A percentile compares a stretch with the other conserved stretches of the same genome.
Evolutionary conservation across 2,113 vertebrate genomes (phyloP).

Genomic region (Pseudorhombus dupliciocellatus): DNA sequence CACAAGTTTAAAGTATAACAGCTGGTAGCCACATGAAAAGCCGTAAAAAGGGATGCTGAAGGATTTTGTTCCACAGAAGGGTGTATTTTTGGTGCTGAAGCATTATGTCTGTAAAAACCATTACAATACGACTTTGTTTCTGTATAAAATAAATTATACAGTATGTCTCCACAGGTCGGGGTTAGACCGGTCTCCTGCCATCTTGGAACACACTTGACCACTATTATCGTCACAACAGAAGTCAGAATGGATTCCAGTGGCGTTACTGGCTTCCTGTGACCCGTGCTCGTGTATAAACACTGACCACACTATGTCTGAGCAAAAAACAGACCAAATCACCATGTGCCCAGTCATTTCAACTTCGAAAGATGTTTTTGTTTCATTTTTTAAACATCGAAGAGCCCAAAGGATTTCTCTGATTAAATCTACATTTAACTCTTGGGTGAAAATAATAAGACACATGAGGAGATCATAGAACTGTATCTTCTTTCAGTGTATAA

Average conservation of each 20-base stretch:
- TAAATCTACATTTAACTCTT: not conserved
- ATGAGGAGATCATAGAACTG: constrained; percentile 2
- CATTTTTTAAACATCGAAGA: not conserved
- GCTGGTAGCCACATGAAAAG: constrained; percentile 72
- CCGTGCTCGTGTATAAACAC: constrained; percentile 41
- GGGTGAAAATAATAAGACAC: not conserved
- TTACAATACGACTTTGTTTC: constrained; percentile 74
- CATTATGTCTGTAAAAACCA: constrained; percentile 67
- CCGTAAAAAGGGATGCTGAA: constrained; percentile 52
- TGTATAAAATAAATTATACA: constrained; percentile 47
- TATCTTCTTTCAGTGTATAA: not conserved
- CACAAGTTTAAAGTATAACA: constrained; percentile 75
- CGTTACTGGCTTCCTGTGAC: constrained; percentile 53
- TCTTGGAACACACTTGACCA: constrained; percentile 44
- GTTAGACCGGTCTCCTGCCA: constrained; percentile 59
- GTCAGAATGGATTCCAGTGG: constrained; percentile 43
- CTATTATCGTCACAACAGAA: constrained; percentile 49
- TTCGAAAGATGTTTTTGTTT: not conserved
- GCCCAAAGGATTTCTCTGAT: not conserved
- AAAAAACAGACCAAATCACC: not conserved
- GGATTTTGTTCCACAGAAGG: constrained; percentile 63
- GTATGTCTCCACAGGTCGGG: constrained; percentile 55
- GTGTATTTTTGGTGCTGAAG: constrained; percentile 64
- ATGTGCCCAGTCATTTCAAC: not conserved
- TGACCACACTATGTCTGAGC: constrained; percentile 32